These are phyloP conservation scores for Actenoides lindsayi DNA, from an alignment of 2,113 vertebrate species.

Conservation along the genomic window DNA sequence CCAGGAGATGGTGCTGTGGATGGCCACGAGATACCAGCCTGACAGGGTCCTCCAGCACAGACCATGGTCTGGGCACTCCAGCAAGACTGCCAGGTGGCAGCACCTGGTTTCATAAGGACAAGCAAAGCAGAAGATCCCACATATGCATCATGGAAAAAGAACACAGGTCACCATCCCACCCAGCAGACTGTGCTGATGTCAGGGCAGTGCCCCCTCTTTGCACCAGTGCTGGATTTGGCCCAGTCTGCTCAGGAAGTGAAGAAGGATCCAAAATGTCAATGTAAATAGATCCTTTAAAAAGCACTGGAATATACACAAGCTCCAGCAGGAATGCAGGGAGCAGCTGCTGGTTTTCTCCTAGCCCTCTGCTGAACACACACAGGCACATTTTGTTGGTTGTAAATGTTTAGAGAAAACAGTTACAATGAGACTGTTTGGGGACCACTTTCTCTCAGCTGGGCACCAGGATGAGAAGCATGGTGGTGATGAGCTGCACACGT, in stretches of 20 bases:
- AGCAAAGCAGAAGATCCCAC: background rate
- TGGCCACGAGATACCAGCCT: background rate
- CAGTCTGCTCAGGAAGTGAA: background rate
- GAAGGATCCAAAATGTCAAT: slow-evolving; percentile 22
- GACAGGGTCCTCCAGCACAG: background rate
- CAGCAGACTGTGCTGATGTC: background rate
- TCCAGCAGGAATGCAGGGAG: slow-evolving; percentile 13
- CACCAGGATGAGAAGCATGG: background rate
- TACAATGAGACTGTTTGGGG: background rate
- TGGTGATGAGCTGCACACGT: background rate
- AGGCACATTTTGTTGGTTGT: slow-evolving; percentile 41
- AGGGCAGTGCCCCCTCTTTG: background rate
- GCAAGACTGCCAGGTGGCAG: background rate
- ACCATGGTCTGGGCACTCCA: rapidly evolving
- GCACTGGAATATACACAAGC: slow-evolving; percentile 41
- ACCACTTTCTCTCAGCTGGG: slow-evolving; percentile 12
- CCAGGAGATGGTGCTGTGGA: background rate
- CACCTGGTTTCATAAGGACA: background rate
- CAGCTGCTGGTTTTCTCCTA: slow-evolving; percentile 48
- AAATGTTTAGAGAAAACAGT: slow-evolving; percentile 70
- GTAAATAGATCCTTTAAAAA: slow-evolving; percentile 68
- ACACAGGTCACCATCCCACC: rapidly evolving
- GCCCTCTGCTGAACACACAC: background rate
- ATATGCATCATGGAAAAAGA: rapidly evolving
- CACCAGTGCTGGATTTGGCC: background rate